phyloP scores from a whole-genome alignment of 2,888 invertebrate species.

The Platycheirus rosarum region DNA sequence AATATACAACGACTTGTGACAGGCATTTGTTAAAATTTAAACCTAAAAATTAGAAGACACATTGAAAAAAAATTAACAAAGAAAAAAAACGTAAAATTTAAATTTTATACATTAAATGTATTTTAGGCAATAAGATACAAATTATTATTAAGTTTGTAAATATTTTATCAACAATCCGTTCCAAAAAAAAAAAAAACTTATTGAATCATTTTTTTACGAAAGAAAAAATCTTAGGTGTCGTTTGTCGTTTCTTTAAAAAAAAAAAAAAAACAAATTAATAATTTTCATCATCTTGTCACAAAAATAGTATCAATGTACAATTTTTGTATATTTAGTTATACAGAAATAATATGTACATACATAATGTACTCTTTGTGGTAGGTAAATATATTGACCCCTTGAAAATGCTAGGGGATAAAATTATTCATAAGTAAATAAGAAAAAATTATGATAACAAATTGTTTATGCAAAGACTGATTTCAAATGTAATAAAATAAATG shows the following conservation, averaged over 20 bases:
- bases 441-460: conserved; percentile 27
- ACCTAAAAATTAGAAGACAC: conserved; percentile 27
- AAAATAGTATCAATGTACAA: conserved; percentile 44
- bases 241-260: conserved; percentile 41
- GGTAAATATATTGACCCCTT: conserved; percentile 38
- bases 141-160: conserved; percentile 69
- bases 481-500: conserved; percentile 42
- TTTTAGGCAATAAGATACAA: conserved; percentile 55
- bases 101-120: conserved; percentile 46
- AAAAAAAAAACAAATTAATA: neutral
- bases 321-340: conserved; percentile 21
- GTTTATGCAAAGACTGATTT: conserved; percentile 66
- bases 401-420: conserved; percentile 56
- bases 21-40: conserved; percentile 46
- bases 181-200: conserved; percentile 44
- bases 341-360: conserved; percentile 1
- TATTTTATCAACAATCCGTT: conserved; percentile 71
- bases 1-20: conserved; percentile 71
- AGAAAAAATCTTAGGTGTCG: conserved; percentile 51
- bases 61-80: conserved; percentile 23
- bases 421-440: conserved; percentile 43
- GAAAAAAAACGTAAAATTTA: conserved; percentile 10
- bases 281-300: conserved; percentile 49
- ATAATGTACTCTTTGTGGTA: conserved; percentile 46
- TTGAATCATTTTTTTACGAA: conserved; percentile 5